A percentile compares a stretch with the other conserved stretches of the same genome.
phyloP scores from a whole-genome alignment of 1,140 invertebrate species.

The Pseudomyrmex gracilis region DNA sequence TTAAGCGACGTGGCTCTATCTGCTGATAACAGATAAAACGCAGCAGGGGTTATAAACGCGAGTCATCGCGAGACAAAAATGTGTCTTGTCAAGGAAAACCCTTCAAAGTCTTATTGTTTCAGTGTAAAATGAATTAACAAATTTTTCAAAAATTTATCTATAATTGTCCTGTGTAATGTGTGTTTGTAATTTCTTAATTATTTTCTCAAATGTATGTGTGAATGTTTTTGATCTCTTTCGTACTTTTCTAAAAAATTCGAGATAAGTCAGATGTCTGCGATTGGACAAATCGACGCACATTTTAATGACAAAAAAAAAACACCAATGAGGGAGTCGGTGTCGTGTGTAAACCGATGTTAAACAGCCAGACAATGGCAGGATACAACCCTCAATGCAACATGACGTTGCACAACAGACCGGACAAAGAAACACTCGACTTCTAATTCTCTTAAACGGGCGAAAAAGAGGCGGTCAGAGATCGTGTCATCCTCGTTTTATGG shows the following conservation, averaged over 20 bases:
- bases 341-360: slow-evolving; percentile 60
- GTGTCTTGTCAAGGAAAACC: no score
- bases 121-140: no score
- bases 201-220: no score
- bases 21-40: neutral
- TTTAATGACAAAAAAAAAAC: slow-evolving; percentile 53
- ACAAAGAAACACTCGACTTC: neutral
- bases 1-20: no score
- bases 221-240: no score
- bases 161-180: no score
- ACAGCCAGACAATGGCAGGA: slow-evolving; percentile 40
- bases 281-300: neutral
- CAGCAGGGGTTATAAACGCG: neutral
- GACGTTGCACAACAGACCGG: neutral
- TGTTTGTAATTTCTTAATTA: no score
- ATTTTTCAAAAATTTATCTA: no score
- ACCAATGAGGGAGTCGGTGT: slow-evolving; percentile 44
- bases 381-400: neutral
- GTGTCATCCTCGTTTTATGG: slow-evolving; percentile 46
- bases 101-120: no score
- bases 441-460: slow-evolving; percentile 24
- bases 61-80: neutral
- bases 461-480: slow-evolving; percentile 8
- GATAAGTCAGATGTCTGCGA: slow-evolving; percentile 46
- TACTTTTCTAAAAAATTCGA: slow-evolving; percentile 49